phyloP scores from a whole-genome alignment of 2,888 invertebrate genomes.

The Drosophila helvetica region DNA sequence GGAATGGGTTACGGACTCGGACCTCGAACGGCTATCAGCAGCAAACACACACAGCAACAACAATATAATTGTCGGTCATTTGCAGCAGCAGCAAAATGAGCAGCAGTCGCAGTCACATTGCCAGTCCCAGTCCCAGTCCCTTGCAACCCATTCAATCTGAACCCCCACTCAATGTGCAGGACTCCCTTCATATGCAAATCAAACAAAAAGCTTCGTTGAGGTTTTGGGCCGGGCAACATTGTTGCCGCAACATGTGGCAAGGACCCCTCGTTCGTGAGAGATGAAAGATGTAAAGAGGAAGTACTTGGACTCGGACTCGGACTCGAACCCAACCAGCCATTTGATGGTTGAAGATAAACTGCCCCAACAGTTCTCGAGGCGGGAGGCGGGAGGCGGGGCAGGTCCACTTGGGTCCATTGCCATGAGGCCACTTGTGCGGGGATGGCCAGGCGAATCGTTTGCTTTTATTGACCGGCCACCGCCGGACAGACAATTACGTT shows the following conservation, averaged over 20 bases:
- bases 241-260: conserved; percentile 71
- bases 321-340: conserved; percentile 16
- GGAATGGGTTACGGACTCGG: conserved; percentile 25
- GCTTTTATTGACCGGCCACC: conserved; percentile 68
- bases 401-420: conserved; percentile 12
- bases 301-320: conserved; percentile 1
- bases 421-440: conserved; percentile 64
- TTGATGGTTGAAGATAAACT: conserved; percentile 60
- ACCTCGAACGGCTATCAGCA: conserved; percentile 54
- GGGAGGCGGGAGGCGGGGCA: not conserved
- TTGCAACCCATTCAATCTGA: not conserved
- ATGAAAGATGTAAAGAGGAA: not conserved
- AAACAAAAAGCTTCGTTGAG: conserved; percentile 55
- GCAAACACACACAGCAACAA: conserved; percentile 48
- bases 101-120: conserved; percentile 37
- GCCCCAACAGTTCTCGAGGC: conserved; percentile 29
- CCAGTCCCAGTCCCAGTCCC: not conserved
- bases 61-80: conserved; percentile 81
- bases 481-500: conserved; percentile 75
- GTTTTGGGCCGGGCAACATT: conserved; percentile 59
- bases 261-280: conserved; percentile 31
- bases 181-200: conserved; percentile 71
- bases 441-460: conserved; percentile 50
- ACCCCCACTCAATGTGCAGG: conserved; percentile 9
- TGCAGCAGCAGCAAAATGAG: conserved; percentile 70